Base-by-base conservation (phyloP, 1,140 invertebrate species). In the Micrasema longulum region DNA sequence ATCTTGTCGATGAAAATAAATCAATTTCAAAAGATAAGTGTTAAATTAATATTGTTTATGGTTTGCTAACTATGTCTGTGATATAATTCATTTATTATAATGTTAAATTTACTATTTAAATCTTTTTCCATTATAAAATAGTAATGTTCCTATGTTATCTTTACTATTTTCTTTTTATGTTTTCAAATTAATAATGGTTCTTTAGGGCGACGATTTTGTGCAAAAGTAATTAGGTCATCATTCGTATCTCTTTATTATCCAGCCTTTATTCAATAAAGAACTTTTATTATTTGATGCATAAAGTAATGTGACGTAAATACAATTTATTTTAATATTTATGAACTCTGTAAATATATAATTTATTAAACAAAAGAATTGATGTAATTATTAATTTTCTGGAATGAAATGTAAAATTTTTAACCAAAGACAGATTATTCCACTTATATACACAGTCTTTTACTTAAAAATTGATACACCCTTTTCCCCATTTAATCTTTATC, bases 61-160 rank as follows among this genome's bases (percentile, higher is more conserved):
- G 14, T 66, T 71, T 75, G 64, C 69, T 75, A 75, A 75, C 65
- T 60, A 60, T 71, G 62, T 69, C 73, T 75, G 73, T 75, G 73
- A 75, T 75, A 75, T 75, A 64, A 71, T 68, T 75, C 66, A 64
- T 71, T 31, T 71, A 66, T 47, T 53, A 65, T 73, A 55, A 57
- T 55, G 45, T 60, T 41, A 73, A 73, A 75, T 64, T 26, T 6
- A 35, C 14, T 71, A 26, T 71, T 16, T 65, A 23, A 48, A 66
- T n/a, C n/a, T 48, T 38, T 50, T 52, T 65, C 57, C 69, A 75
- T 69, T 64, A 68, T 65, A 64, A 71, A 69, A 57, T 35, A 6
- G 69, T 74, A 67, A 71, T 74, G 73, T 75, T 75, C 73, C 73
- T 75, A 75, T 48, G 26, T 57, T 57, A 57, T 57, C 53, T 57